Evolutionary conservation across 2,888 invertebrate genomes (phyloP).

Genomic region (Pristionchus entomophagus): DNA sequence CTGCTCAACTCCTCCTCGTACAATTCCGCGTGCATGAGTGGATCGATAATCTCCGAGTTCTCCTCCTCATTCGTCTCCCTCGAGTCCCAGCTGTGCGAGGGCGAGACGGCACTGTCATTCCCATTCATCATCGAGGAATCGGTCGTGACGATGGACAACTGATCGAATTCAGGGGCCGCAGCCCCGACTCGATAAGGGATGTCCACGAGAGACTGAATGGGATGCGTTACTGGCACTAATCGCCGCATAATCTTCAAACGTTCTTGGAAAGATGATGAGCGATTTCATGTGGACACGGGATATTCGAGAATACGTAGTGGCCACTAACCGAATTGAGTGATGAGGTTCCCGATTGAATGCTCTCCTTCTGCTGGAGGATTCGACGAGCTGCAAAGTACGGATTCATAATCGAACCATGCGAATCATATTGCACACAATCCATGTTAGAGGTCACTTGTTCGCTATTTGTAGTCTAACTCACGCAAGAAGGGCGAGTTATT

Average conservation of each 20-base stretch:
- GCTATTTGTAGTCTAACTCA: too few relatives aligned
- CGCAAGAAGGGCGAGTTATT: constrained; percentile 38
- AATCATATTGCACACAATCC: too few relatives aligned
- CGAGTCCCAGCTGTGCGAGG: constrained; percentile 32
- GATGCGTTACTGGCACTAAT: too few relatives aligned
- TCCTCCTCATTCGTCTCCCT: constrained; percentile 9
- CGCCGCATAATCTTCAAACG: too few relatives aligned
- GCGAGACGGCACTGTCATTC: neutral
- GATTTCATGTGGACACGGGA: too few relatives aligned
- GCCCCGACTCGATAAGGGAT: neutral
- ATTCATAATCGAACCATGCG: neutral
- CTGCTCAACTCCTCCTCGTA: constrained; percentile 40
- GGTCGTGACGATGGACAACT: constrained; percentile 12
- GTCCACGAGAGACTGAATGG: constrained; percentile 18
- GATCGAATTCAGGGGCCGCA: constrained; percentile 7
- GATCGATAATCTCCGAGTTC: constrained; percentile 42
- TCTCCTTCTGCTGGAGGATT: neutral
- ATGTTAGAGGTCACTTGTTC: too few relatives aligned
- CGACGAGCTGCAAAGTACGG: constrained; percentile 17
- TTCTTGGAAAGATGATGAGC: too few relatives aligned
- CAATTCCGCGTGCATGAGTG: constrained; percentile 41
- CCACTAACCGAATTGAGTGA: constrained; percentile 2
- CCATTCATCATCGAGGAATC: constrained; percentile 23
- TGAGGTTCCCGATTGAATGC: neutral
- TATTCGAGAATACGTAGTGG: too few relatives aligned